phyloP scores from a whole-genome alignment of 2,113 vertebrate genomes.

The Pollimyrus isidori region DNA sequence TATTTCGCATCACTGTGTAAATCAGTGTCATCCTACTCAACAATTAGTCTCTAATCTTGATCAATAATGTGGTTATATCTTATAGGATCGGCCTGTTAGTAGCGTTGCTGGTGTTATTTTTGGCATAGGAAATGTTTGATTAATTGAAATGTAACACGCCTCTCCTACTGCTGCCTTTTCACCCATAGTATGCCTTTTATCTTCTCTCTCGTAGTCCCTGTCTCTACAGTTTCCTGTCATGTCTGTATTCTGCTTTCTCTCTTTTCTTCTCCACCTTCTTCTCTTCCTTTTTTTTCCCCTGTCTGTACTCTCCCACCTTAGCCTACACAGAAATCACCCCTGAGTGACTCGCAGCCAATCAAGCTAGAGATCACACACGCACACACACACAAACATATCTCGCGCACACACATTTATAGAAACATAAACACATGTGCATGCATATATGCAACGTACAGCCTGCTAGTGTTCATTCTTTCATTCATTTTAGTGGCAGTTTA shows the following conservation, averaged over 20 bases:
- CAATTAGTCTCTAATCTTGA: background rate
- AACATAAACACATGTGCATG: background rate
- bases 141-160: background rate
- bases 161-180: background rate
- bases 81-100: background rate
- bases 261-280: background rate
- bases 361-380: background rate
- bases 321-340: background rate
- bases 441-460: background rate
- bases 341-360: slow-evolving; percentile 1
- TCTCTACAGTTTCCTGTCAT: background rate
- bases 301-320: background rate
- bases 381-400: background rate
- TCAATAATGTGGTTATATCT: background rate
- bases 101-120: background rate
- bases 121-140: background rate
- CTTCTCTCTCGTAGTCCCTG: background rate
- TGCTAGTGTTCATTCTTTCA: background rate
- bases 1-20: background rate
- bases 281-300: background rate
- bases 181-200: background rate
- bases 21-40: background rate
- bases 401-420: background rate
- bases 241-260: background rate
- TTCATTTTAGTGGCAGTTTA: background rate